These are phyloP conservation scores for Penelope pileata DNA, from an alignment of 2,113 vertebrate species.

Conservation along the genomic window DNA sequence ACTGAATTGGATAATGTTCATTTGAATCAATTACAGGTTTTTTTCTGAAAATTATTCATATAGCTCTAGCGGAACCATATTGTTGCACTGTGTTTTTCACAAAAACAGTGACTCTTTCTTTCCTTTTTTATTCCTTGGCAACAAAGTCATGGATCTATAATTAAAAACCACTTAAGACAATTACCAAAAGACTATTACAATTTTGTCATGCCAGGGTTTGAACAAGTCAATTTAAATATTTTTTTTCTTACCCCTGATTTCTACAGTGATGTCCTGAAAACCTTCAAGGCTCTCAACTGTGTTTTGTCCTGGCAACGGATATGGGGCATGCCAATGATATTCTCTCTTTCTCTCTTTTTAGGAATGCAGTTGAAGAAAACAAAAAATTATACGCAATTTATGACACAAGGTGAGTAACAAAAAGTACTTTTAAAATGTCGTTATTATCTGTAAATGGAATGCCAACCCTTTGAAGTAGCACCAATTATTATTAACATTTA, in stretches of 20 bases:
- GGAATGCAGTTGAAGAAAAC: slow-evolving; percentile 93
- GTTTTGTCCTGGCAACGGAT: background rate
- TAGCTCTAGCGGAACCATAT: background rate
- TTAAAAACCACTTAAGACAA: slow-evolving; percentile 54
- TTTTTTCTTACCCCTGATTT: background rate
- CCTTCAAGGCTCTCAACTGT: background rate
- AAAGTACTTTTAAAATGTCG: background rate
- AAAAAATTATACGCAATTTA: slow-evolving; percentile 93
- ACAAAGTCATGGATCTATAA: slow-evolving; percentile 29
- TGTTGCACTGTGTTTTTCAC: slow-evolving; percentile 17
- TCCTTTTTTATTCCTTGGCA: slow-evolving; percentile 48
- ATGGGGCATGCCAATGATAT: background rate
- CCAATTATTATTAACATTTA: background rate
- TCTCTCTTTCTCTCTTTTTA: slow-evolving; percentile 76
- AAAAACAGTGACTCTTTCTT: slow-evolving; percentile 30
- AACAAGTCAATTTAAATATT: slow-evolving; percentile 25
- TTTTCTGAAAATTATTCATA: background rate
- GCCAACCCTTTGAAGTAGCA: background rate
- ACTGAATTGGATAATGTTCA: background rate
- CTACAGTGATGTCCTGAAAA: background rate
- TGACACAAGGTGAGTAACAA: slow-evolving; percentile 87
- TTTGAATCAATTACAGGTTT: background rate
- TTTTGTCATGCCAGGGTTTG: slow-evolving; percentile 26
- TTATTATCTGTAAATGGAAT: background rate
- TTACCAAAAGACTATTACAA: slow-evolving; percentile 33